Evolutionary conservation across 2,797 vertebrate species (phyloP), one percentile per base, ranked within the genome.

Genomic region (Brachyalestes nurse): DNA sequence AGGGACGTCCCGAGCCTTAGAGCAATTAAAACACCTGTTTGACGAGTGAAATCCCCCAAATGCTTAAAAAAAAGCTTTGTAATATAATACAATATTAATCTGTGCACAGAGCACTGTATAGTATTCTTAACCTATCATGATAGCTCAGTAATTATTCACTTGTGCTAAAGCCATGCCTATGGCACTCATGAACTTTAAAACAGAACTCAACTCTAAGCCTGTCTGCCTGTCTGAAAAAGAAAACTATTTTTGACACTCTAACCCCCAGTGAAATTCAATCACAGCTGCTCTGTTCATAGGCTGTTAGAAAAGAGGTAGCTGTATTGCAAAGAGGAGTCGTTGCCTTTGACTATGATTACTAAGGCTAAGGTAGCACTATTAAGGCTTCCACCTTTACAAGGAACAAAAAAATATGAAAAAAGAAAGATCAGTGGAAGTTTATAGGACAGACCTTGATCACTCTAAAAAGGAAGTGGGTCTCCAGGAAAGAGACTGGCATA

Each of bases 401-500:
- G 53, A 17, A 65, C 4, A 34, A 6, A 65, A 66, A 23, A 17
- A n/a, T 19, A 7, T 2, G 8, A 65, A 19, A 7, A 23, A 38
- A 58, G 28, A 45, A 45, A 45, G 10, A 45, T 12, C 7, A 7
- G 42, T 45, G 5, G 5, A 45, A 8, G 55, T 45, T 40, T 72
- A 77, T 13, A 58, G 23, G 71, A 23, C 28, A 25, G 80, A 12
- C 57, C 72, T 49, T 82, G 47, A 82, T 79, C 76, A 62, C 72
- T 79, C 49, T 67, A 55, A 72, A 45, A 45, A 45, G 8, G 42
- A 8, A 10, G 0, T 45, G 5, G 42, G 42, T 45, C 42, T 12
- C 10, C 7, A 45, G 42, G 2, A 45, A 12, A 45, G 67, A 84
- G 83, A 88, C 87, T 81, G 88, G 85, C 81, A 85, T 83, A 79